Evolutionary conservation across 2,113 vertebrate genomes (phyloP).

Genomic region (Astatoreochromis straeleni): DNA sequence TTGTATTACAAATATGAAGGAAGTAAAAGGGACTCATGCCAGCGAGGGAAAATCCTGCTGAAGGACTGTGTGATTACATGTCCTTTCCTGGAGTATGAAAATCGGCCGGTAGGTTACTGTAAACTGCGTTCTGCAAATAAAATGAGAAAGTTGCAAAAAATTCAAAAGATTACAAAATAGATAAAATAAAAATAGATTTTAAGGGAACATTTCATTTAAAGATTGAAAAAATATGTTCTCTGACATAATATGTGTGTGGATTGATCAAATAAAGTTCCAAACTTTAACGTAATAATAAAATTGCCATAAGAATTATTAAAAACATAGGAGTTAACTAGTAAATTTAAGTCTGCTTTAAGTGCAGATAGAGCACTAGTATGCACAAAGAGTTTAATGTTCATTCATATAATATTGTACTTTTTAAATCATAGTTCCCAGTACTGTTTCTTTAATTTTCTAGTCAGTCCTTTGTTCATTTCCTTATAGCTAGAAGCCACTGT

Average conservation of each 20-base stretch:
- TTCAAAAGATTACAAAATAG: not conserved
- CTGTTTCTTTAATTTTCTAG: not conserved
- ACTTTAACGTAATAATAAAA: not conserved
- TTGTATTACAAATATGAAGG: constrained; percentile 88
- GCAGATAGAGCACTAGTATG: not conserved
- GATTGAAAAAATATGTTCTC: not conserved
- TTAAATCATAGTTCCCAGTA: not conserved
- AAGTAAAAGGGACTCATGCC: constrained; percentile 77
- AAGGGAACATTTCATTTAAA: not conserved
- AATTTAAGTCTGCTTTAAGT: not conserved
- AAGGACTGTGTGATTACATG: constrained; percentile 82
- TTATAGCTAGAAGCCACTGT: not conserved
- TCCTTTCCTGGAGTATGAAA: constrained; percentile 88
- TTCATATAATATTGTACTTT: not conserved
- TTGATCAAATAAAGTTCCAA: not conserved
- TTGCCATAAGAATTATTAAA: not conserved
- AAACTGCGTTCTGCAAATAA: not conserved
- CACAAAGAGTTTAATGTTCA: not conserved
- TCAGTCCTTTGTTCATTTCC: not conserved
- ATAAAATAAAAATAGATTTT: not conserved
- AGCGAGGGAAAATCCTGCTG: constrained; percentile 81
- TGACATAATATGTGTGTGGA: not conserved
- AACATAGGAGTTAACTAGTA: not conserved
- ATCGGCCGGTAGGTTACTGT: constrained; percentile 77
- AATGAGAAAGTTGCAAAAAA: not conserved